Evolutionary conservation across 2,888 invertebrate species (phyloP), one percentile per base, ranked within the genome.

Genomic region (Blastobasis lacticolella): DNA sequence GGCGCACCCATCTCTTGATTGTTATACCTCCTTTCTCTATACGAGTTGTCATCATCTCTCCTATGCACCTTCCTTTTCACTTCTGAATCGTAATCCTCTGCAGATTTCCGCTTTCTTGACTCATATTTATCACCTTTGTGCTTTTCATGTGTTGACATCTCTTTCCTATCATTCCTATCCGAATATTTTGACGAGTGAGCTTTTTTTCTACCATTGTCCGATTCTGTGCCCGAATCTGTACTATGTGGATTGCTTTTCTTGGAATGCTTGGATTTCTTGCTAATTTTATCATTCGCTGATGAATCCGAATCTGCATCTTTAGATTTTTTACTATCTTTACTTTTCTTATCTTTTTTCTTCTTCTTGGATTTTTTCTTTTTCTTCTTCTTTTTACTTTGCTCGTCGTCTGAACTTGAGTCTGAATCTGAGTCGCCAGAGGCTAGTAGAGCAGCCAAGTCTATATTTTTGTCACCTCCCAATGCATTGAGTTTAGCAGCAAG

Each of bases 401-500:
- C 60, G 44, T 63, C 63, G 43, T 54, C 57, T 43, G 74, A 73
- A 49, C 75, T 75, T 4, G 78, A 77, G 52, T 77, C 78, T 36
- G 64, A 65, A 56, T 78, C 79, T 46, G 81, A 23, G 23, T 23
- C 23, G 23, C 23, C 23, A 23, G 23, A 79, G 40, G 76, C 78
- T 1, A 88, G 66, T 54, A 88, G 69, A 52, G 78, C 73, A 46
- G 75, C 78, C 54, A 88, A 59, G 61, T 85, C 71, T 45, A 86
- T 61, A 47, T 69, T 66, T 54, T 81, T 81, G 37, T 78, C 70
- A 45, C 78, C 89, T 56, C 89, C 89, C 69, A 94, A 77, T 57
- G 92, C 91, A 69, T 90, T 93, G 54, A 93, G 91, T 70, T 93
- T 94, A 57, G 91, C 91, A 60, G 93, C 92, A 50, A 95, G 81